Evolutionary conservation across 1,140 invertebrate genomes (phyloP).

Genomic region (Macrocentrus cingulum): DNA sequence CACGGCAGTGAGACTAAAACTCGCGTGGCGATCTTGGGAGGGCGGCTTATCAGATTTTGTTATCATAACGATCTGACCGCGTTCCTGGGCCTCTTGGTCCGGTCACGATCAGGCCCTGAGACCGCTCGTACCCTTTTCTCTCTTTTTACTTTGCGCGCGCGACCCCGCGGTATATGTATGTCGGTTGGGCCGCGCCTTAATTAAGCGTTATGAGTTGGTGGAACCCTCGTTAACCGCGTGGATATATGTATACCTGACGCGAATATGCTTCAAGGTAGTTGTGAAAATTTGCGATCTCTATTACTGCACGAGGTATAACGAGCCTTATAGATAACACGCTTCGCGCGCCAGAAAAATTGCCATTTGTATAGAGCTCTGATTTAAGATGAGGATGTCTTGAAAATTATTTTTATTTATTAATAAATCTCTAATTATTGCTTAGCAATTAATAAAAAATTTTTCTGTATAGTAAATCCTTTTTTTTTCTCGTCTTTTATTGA

Average conservation of each 20-base stretch:
- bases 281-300: slow-evolving; percentile 29
- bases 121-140: slow-evolving; percentile 30
- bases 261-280: slow-evolving; percentile 21
- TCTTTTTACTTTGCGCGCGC: slow-evolving; percentile 22
- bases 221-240: slow-evolving; percentile 55
- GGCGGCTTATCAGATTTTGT: slow-evolving; percentile 56
- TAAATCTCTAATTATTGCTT: too few relatives aligned
- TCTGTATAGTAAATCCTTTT: too few relatives aligned
- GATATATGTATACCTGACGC: slow-evolving; percentile 40
- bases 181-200: slow-evolving; percentile 53
- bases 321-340: background rate
- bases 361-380: too few relatives aligned
- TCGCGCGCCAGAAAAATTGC: background rate
- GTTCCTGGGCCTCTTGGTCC: slow-evolving; percentile 46
- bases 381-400: too few relatives aligned
- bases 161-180: slow-evolving; percentile 15
- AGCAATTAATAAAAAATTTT: too few relatives aligned
- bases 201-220: slow-evolving; percentile 60
- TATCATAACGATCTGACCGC: slow-evolving; percentile 56
- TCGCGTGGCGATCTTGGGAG: slow-evolving; percentile 53
- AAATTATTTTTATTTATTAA: too few relatives aligned
- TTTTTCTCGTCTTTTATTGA: too few relatives aligned
- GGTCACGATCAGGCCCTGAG: slow-evolving; percentile 53
- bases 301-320: slow-evolving; percentile 22
- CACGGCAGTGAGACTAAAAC: too few relatives aligned